Conservation (phyloP, 2,888 invertebrate species). For the Sturmia bella region DNA sequence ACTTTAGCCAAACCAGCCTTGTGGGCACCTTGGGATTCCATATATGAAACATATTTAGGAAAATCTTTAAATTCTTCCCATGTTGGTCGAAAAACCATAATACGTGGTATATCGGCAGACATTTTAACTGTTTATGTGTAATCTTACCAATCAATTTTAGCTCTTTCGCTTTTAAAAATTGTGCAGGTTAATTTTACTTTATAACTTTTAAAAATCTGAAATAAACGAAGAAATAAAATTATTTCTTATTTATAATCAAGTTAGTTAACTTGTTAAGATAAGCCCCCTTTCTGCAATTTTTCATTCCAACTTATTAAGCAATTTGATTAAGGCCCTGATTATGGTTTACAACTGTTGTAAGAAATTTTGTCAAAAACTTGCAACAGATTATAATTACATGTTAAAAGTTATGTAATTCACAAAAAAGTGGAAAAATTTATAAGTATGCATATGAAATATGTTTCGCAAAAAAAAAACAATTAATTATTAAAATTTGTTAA, state of each 20-base stretch:
- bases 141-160: constrained; percentile 4
- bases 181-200: constrained; percentile 26
- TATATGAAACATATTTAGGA: constrained; percentile 92
- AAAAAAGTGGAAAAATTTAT: too few relatives aligned
- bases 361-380: too few relatives aligned
- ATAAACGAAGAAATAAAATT: constrained; percentile 53
- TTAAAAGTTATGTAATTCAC: too few relatives aligned
- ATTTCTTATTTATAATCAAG: constrained; percentile 28
- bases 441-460: too few relatives aligned
- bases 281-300: constrained; percentile 60
- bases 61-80: constrained; percentile 99
- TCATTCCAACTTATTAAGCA: background rate
- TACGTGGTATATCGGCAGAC: constrained; percentile 77
- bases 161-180: constrained; percentile 16
- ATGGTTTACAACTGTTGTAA: too few relatives aligned
- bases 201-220: constrained; percentile 51
- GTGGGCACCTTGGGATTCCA: constrained; percentile 96
- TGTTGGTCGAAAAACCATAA: constrained; percentile 92
- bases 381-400: too few relatives aligned
- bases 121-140: constrained; percentile 50
- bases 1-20: constrained; percentile 98
- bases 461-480: too few relatives aligned
- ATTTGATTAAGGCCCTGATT: too few relatives aligned
- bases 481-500: too few relatives aligned
- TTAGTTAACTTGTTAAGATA: constrained; percentile 1